Evolutionary conservation across 2,888 invertebrate species (phyloP).

Genomic region (Pachymerium ferrugineum): DNA sequence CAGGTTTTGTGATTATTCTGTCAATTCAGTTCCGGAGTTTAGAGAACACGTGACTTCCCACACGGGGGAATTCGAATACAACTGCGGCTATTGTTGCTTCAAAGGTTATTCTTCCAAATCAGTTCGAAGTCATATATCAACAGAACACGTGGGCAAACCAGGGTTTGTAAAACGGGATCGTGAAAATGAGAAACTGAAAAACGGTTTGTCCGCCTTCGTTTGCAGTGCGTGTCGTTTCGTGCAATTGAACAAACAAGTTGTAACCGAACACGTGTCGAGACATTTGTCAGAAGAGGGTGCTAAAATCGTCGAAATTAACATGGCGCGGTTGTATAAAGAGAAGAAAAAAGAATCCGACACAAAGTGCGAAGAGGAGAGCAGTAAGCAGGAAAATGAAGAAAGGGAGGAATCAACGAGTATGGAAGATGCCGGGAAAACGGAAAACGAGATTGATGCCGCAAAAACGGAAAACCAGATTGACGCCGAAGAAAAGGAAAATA

Average conservation of each 20-base stretch:
- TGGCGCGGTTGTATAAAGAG: constrained; percentile 41
- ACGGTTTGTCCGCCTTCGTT: constrained; percentile 53
- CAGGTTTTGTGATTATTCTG: constrained; percentile 45
- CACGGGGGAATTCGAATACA: constrained; percentile 69
- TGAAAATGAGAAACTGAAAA: neutral
- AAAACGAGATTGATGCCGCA: neutral
- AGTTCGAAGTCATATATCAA: neutral
- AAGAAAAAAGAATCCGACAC: neutral
- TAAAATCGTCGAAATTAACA: constrained; percentile 49
- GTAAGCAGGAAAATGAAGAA: neutral
- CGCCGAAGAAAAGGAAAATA: too few species aligned
- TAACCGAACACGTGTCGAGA: constrained; percentile 59
- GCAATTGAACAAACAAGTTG: constrained; percentile 58
- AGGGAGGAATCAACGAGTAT: neutral
- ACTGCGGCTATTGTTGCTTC: constrained; percentile 57
- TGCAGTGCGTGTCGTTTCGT: constrained; percentile 68
- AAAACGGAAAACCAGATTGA: neutral
- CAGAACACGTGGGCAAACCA: neutral
- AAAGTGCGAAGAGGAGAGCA: neutral
- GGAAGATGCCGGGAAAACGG: neutral
- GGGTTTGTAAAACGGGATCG: neutral
- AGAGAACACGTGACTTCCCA: constrained; percentile 69
- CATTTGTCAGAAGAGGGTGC: constrained; percentile 49
- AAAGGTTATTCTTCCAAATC: constrained; percentile 26
- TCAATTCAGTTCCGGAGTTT: constrained; percentile 46